Evolutionary conservation across 2,797 vertebrate genomes (phyloP).

Genomic region (Remorina albescens): DNA sequence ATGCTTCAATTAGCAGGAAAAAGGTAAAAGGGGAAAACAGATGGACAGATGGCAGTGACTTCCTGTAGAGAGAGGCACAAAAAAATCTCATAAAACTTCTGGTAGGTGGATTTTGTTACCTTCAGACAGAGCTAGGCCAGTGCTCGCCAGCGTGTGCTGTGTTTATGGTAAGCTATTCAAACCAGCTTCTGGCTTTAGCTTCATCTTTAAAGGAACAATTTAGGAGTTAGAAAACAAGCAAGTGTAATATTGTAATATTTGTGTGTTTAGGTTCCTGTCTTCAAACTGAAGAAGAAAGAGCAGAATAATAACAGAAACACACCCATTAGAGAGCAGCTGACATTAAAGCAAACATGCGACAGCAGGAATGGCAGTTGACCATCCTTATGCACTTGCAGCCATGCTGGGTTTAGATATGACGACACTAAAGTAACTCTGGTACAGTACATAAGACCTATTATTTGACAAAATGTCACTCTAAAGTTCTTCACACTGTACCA

Average conservation of each 20-base stretch:
- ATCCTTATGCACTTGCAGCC: background rate
- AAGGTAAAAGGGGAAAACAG: background rate
- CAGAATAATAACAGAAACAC: slow-evolving; percentile 4
- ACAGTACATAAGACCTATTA: background rate
- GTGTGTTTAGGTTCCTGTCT: slow-evolving; percentile 23
- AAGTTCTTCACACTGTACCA: background rate
- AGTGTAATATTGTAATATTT: slow-evolving; percentile 21
- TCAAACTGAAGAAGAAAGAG: background rate
- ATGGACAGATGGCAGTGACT: background rate
- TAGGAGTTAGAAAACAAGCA: background rate
- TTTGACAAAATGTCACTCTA: background rate
- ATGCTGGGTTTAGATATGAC: background rate
- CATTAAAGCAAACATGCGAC: background rate
- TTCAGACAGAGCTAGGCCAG: background rate
- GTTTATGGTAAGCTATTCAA: background rate
- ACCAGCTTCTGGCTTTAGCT: background rate
- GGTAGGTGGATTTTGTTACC: background rate
- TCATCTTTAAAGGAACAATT: background rate
- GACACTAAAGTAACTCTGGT: background rate
- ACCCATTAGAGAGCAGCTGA: slow-evolving; percentile 1
- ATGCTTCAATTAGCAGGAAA: too few species aligned
- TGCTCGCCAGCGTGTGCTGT: background rate
- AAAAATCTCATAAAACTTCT: background rate
- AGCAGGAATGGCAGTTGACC: background rate
- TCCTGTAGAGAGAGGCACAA: background rate